Evolutionary conservation across 2,888 invertebrate genomes (phyloP), one percentile per base, ranked within the genome.

Genomic region (Silvanus unidentatus): DNA sequence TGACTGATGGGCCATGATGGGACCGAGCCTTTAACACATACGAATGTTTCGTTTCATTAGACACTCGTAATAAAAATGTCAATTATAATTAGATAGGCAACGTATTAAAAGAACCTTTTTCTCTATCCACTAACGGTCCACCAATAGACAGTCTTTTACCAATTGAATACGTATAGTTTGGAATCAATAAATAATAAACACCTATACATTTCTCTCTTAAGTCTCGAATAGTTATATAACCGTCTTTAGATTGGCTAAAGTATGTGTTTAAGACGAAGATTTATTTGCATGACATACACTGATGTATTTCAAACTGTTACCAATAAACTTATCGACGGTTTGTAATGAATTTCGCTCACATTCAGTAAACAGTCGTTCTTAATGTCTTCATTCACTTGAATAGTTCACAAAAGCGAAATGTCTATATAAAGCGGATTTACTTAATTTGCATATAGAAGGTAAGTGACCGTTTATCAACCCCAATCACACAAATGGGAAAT

Each of bases 331-430:
- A 32, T 12, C 32, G 12, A 12, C n/a, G 32, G 11, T 8, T 12
- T 5, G 48, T 53, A 53, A 53, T 53, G 50, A 48, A 53, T 50
- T 45, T 46, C 34, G 48, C 43, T 48, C 46, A 32, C 40, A 50
- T 49, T 46, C 43, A 48, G 22, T 27, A 39, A 47, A 48, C 52
- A 50, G n/a, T 50, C 22, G 46, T 43, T 51, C 52, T 57, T 55
- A 55, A 58, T 54, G 55, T 56, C 58, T 58, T 55, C 53, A 56
- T 58, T 51, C 49, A 47, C 42, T 45, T 32, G n/a, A 11, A 32
- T 11, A 32, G 12, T 22, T 22, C 22, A 22, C 12, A 32, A 32
- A n/a, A n/a, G n/a, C n/a, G n/a, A n/a, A n/a, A 11, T 32, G 32
- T 4, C 32, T 12, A 32, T 32, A 12, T 12, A 32, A 4, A 6